phyloP scores from a whole-genome alignment of 2,888 invertebrate species.

The Catocala nupta region DNA sequence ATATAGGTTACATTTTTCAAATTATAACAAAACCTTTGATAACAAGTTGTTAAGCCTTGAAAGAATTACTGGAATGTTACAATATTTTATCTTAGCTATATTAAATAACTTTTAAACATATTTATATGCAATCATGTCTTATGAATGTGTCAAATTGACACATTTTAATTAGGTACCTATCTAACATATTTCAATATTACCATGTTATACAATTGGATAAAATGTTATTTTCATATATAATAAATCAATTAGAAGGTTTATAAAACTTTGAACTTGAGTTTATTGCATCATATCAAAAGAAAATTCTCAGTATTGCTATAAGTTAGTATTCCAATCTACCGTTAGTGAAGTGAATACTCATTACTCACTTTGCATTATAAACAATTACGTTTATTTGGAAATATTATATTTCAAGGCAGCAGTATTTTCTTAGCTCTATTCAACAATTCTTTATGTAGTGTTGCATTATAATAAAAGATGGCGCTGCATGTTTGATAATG shows the following conservation, averaged over 20 bases:
- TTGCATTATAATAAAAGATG: slow-evolving; percentile 60
- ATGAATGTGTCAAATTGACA: no score
- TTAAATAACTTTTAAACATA: no score
- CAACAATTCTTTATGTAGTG: slow-evolving; percentile 48
- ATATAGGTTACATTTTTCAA: not conserved
- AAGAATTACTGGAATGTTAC: no score
- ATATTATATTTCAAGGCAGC: slow-evolving; percentile 54
- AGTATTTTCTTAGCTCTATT: slow-evolving; percentile 40
- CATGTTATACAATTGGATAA: no score
- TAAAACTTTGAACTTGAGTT: not conserved
- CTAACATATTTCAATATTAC: no score
- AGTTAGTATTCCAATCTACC: no score
- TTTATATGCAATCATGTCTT: no score
- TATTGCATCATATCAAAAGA: not conserved
- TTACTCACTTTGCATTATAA: not conserved
- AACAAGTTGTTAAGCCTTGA: not conserved
- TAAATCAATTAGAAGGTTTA: not conserved
- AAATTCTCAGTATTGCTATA: no score
- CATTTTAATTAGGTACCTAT: no score
- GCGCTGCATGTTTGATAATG: slow-evolving; percentile 60
- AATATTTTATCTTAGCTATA: no score
- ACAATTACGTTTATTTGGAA: slow-evolving; percentile 15
- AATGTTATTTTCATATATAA: no score
- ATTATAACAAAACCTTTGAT: not conserved
- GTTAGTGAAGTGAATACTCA: no score